Evolutionary conservation across 2,797 vertebrate genomes (phyloP).

Genomic region (Staurois parvus): DNA sequence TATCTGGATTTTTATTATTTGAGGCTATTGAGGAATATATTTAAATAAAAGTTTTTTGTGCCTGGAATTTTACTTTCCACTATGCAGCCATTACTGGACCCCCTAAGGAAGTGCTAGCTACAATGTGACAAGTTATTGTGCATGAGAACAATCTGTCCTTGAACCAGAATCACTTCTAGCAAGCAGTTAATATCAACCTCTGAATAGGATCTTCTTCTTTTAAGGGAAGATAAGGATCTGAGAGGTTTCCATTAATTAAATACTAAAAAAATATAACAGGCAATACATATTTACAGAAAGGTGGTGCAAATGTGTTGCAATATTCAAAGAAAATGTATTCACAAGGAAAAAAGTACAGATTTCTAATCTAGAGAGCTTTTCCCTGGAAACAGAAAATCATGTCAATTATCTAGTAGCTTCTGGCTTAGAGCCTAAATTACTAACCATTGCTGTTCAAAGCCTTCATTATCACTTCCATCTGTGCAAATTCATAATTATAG

Average conservation of each 20-base stretch:
- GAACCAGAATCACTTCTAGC: too few species aligned
- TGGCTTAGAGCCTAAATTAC: slow-evolving; percentile 24
- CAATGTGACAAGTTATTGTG: too few species aligned
- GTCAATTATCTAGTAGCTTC: neutral
- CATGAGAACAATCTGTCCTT: too few species aligned
- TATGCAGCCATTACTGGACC: too few species aligned
- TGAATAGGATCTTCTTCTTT: too few species aligned
- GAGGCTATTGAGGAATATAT: too few species aligned
- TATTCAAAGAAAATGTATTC: neutral
- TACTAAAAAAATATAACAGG: neutral
- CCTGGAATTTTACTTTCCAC: too few species aligned
- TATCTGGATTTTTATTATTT: too few species aligned
- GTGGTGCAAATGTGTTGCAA: neutral
- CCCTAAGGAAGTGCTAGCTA: too few species aligned
- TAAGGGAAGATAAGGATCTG: too few species aligned
- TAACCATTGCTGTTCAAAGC: slow-evolving; percentile 93
- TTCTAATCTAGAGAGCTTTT: neutral
- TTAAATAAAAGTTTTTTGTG: too few species aligned
- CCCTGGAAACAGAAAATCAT: neutral
- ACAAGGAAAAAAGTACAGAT: neutral
- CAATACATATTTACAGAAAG: neutral
- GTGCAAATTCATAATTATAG: slow-evolving; percentile 98
- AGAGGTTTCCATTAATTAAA: neutral
- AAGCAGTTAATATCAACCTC: too few species aligned
- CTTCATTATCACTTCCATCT: slow-evolving; percentile 99